These are phyloP conservation scores for Lagorchestes hirsutus DNA, from an alignment of 2,797 vertebrate genomes.

Conservation along the genomic window DNA sequence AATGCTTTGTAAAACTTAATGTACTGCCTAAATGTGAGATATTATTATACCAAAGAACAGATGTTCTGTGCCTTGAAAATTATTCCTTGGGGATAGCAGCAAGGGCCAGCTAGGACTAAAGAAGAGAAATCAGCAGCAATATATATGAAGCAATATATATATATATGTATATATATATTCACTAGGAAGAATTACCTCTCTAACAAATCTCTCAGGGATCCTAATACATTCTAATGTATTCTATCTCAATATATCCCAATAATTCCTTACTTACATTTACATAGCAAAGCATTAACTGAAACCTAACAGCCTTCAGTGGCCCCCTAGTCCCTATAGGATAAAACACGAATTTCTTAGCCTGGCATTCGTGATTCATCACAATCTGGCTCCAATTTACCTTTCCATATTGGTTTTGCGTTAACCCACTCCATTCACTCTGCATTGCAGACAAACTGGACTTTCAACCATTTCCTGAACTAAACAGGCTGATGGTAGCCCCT, in stretches of 20 bases:
- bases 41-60: not conserved
- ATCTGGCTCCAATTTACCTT: not conserved
- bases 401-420: not conserved
- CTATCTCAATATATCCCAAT: not conserved
- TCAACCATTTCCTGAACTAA: not conserved
- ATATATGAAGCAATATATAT: too few species aligned
- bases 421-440: not conserved
- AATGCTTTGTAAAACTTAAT: not conserved
- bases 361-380: not conserved
- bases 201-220: not conserved
- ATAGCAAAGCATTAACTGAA: not conserved
- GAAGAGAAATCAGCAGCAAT: not conserved
- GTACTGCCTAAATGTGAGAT: not conserved
- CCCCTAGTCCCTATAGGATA: not conserved
- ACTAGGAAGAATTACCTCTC: not conserved
- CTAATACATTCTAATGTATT: not conserved
- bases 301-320: not conserved
- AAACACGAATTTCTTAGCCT: not conserved
- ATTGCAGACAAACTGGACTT: not conserved
- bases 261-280: not conserved
- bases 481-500: not conserved
- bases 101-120: not conserved
- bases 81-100: not conserved
- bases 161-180: not conserved
- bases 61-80: not conserved